Base-by-base conservation (phyloP, 2,113 vertebrate species). In the Heliornis fulica region DNA sequence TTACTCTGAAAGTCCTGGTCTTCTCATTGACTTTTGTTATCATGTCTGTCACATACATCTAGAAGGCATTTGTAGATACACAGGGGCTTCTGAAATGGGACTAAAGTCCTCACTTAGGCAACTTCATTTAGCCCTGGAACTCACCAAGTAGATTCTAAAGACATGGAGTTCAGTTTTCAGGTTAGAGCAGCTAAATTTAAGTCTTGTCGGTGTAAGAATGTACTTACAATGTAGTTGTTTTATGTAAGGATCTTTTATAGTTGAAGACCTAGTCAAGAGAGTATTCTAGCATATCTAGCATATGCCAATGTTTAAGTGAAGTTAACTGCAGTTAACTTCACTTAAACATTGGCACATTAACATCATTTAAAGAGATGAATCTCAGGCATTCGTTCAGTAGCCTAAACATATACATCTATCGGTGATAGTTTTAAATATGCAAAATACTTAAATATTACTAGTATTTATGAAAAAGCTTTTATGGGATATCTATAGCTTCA, bases 41-140 rank as follows among this genome's bases (percentile, higher is more conserved):
- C 9, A 4, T 7, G 7, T 20, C 40, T 57, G n/a, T 43, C 13
- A 9, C 13, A 25, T 18, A 21, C 0, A 0, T 5, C 3, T 61
- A 40, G 13, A 4, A 72, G 7, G 11, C 48, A 15, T 4, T 21
- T 84, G 65, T 41, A 74, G 15, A 19, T 14, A 45, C 3, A 1
- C 57, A 13, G 20, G 8, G 17, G 3, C 1, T 75, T 79, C 57
- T 76, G 17, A 92, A 40, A 43, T 4, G 16, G 6, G 3, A 19
- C 28, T 32, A 71, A 43, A 2, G 2, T 2, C 9, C 13, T 6
- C 22, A 31, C 5, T 65, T 29, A 80, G 20, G 32, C 1, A 59
- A 20, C 15, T 46, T 51, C 15, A 32, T 87, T 86, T 65, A 77
- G 9, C 3, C 17, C 17, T 56, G 11, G 0, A 3, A 68, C 20